Percentiles rank a stretch among this genome's conserved stretches.
These are phyloP conservation scores for Thunnus albacares DNA, from an alignment of 2,797 vertebrate genomes.

Conservation along the genomic window DNA sequence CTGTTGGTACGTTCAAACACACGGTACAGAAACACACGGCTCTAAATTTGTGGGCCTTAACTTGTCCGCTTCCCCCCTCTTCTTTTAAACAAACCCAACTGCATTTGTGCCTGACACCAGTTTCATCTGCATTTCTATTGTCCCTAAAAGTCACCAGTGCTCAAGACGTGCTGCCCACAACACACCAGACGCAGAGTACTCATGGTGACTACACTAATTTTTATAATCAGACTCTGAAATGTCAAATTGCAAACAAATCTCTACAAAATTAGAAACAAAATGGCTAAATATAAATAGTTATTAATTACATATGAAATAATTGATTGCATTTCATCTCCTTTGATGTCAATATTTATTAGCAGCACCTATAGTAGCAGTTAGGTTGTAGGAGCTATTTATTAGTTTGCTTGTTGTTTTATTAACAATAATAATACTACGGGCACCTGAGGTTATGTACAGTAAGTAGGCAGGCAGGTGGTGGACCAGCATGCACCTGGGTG, in stretches of 20 bases:
- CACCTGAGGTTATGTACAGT: no score
- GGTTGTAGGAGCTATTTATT: no score
- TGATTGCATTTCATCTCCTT: no score
- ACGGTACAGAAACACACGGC: background rate
- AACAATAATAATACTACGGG: no score
- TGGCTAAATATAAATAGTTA: no score
- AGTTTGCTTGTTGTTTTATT: no score
- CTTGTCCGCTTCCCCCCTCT: background rate
- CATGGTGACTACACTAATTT: background rate
- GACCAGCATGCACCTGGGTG: no score
- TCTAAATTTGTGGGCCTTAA: conserved; percentile 5
- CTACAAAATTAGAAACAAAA: no score
- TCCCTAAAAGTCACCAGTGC: background rate
- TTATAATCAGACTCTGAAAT: background rate
- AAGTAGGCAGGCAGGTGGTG: no score
- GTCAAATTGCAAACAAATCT: background rate
- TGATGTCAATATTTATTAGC: no score
- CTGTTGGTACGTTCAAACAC: conserved; percentile 16
- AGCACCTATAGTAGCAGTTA: no score
- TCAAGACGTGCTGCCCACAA: background rate
- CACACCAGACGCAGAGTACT: background rate
- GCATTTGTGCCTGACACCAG: background rate
- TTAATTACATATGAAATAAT: no score
- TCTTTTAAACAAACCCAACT: background rate
- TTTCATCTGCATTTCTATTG: background rate